phyloP scores from a whole-genome alignment of 2,888 invertebrate genomes.

The Julus scanicus region DNA sequence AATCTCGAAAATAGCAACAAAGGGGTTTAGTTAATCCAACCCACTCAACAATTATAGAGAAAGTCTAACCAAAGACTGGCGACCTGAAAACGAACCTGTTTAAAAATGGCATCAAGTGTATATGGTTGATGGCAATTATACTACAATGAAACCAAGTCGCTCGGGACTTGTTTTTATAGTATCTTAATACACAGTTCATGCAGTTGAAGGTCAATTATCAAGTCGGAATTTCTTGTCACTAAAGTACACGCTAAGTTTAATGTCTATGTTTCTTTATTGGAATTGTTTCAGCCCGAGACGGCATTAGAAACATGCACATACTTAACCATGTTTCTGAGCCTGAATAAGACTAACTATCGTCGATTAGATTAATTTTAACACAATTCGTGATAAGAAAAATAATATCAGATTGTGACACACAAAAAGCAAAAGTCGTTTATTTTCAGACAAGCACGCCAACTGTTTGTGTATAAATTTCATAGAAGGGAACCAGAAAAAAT shows the following conservation, averaged over 20 bases:
- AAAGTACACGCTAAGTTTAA: too few relatives aligned
- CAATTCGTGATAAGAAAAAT: background rate
- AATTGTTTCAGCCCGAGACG: too few relatives aligned
- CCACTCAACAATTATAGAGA: background rate
- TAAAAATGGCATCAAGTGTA: background rate
- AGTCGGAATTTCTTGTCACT: background rate
- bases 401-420: background rate
- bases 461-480: background rate
- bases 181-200: background rate
- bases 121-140: conserved; percentile 3
- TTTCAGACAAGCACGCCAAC: background rate
- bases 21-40: background rate
- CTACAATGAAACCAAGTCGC: background rate
- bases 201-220: background rate
- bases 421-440: background rate
- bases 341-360: too few relatives aligned
- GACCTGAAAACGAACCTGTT: conserved; percentile 14
- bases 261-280: too few relatives aligned
- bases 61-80: background rate
- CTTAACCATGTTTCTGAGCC: too few relatives aligned
- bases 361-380: too few relatives aligned
- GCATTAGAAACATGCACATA: too few relatives aligned
- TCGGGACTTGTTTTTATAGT: background rate
- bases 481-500: background rate
- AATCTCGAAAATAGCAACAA: background rate